phyloP scores from a whole-genome alignment of 2,113 vertebrate genomes.

The Aviceda subcristata region DNA sequence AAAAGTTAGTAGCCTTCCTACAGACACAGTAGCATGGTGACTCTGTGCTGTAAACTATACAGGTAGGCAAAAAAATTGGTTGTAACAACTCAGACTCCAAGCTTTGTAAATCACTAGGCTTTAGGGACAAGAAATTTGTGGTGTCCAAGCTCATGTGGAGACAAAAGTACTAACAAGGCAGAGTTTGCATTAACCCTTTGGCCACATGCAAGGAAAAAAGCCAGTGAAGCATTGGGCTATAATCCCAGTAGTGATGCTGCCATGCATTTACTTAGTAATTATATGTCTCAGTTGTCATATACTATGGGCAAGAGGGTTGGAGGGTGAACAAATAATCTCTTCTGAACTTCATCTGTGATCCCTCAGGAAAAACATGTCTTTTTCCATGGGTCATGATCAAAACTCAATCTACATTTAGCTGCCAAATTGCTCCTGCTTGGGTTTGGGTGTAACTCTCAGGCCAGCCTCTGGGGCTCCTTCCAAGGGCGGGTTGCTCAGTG shows the following conservation, averaged over 20 bases:
- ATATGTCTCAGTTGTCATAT: background rate
- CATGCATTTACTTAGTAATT: background rate
- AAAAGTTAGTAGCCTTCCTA: background rate
- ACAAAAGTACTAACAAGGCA: background rate
- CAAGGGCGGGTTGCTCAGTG: background rate
- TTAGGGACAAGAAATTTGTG: background rate
- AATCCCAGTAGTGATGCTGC: background rate
- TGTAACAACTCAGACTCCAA: background rate
- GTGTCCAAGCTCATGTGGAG: background rate
- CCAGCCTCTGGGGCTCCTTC: background rate
- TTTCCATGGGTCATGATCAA: background rate
- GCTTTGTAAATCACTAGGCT: background rate
- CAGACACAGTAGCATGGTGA: background rate
- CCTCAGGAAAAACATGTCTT: background rate
- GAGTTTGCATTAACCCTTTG: background rate
- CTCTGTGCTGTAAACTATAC: background rate
- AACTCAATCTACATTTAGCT: background rate
- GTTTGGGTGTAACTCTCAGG: background rate
- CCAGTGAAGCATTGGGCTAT: background rate
- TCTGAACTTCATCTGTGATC: background rate
- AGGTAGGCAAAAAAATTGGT: background rate
- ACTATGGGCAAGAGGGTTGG: background rate
- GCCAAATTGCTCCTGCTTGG: background rate
- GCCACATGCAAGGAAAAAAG: background rate
- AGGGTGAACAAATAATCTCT: background rate